A percentile compares a stretch with the other conserved stretches of the same genome.
phyloP scores from a whole-genome alignment of 2,113 vertebrate genomes.

The Bungarus multicinctus region DNA sequence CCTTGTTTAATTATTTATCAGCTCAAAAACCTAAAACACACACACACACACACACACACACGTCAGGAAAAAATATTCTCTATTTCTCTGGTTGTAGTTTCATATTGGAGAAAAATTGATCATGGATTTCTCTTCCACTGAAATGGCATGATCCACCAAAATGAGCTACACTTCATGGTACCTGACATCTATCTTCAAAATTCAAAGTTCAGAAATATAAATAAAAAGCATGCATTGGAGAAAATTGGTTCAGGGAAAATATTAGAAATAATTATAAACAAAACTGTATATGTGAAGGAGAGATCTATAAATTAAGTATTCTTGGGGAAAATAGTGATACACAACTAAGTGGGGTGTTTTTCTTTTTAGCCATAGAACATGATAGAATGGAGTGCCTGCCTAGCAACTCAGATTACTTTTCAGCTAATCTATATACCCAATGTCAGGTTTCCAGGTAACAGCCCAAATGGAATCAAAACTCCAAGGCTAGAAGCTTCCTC shows the following conservation, averaged over 20 bases:
- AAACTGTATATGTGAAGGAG: not conserved
- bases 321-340: not conserved
- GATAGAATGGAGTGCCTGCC: not conserved
- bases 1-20: too few relatives aligned
- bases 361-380: not conserved
- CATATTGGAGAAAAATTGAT: not conserved
- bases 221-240: not conserved
- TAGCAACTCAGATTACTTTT: not conserved
- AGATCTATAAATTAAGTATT: not conserved
- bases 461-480: too few relatives aligned
- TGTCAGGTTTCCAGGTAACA: too few relatives aligned
- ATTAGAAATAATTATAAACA: not conserved
- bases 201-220: not conserved
- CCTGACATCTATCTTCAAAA: not conserved
- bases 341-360: not conserved
- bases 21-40: too few relatives aligned
- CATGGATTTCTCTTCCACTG: not conserved
- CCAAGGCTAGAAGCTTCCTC: too few relatives aligned
- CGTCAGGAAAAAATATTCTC: not conserved
- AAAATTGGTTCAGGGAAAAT: not conserved
- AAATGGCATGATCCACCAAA: not conserved
- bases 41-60: too few relatives aligned
- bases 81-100: not conserved
- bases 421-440: not conserved
- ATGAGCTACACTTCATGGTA: not conserved